Evolutionary conservation across 2,888 invertebrate species (phyloP).

Genomic region (Bellardia bayeri): DNA sequence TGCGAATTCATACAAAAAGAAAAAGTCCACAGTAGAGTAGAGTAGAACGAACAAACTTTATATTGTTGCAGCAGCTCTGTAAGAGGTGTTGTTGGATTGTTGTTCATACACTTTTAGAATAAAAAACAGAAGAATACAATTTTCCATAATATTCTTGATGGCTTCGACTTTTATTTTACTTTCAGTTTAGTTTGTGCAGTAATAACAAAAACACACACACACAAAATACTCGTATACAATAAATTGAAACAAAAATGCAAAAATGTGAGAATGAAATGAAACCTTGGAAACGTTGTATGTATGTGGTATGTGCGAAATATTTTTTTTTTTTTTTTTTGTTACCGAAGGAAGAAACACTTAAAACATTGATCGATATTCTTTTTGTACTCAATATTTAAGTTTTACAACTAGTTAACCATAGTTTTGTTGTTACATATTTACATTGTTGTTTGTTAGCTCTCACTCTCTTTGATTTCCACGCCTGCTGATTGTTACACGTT

Average conservation of each 20-base stretch:
- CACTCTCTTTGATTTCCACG: background rate
- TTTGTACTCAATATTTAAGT: slow-evolving; percentile 17
- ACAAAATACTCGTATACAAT: background rate
- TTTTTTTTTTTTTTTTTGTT: background rate
- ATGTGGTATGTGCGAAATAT: slow-evolving; percentile 44
- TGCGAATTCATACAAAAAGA: slow-evolving; percentile 2
- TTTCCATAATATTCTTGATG: slow-evolving; percentile 33
- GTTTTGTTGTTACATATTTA: background rate
- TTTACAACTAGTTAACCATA: slow-evolving; percentile 3
- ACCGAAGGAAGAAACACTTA: slow-evolving; percentile 19
- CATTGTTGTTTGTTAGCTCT: background rate
- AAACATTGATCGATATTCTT: slow-evolving; percentile 54
- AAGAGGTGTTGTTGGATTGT: slow-evolving; percentile 24
- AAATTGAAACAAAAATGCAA: background rate
- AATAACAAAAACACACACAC: background rate
- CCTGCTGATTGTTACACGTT: background rate
- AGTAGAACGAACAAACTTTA: slow-evolving; percentile 20
- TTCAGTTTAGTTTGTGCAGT: slow-evolving; percentile 37
- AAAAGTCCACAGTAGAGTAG: background rate
- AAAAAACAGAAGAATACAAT: slow-evolving; percentile 9
- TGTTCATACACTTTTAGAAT: background rate
- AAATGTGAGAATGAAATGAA: slow-evolving; percentile 13
- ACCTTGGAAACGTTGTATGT: slow-evolving; percentile 48
- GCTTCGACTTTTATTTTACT: slow-evolving; percentile 49
- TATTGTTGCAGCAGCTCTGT: slow-evolving; percentile 2